A percentile compares a stretch with the other conserved stretches of the same genome.
Conservation (phyloP, 2,113 vertebrate species). For the Centropristis striata region DNA sequence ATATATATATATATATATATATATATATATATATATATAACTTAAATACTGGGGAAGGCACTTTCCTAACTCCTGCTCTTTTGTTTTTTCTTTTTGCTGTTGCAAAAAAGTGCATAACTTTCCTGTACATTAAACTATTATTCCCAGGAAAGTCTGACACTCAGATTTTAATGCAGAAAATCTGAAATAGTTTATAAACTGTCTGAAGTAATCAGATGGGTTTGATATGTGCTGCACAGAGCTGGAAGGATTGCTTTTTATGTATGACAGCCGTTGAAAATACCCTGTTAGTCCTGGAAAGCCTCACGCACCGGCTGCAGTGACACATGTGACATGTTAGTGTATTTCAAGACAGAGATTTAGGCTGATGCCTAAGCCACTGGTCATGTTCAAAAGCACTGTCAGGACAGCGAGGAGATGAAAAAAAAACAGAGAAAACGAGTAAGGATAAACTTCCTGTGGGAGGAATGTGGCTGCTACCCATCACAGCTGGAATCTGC, state of each 20-base stretch:
- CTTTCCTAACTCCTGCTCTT: neutral
- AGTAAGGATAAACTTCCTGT: constrained; percentile 81
- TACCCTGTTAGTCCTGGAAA: constrained; percentile 52
- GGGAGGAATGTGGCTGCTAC: constrained; percentile 81
- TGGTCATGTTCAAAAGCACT: constrained; percentile 64
- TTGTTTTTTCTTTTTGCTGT: neutral
- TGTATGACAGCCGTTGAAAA: constrained; percentile 37
- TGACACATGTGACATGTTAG: constrained; percentile 66
- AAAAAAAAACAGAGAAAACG: constrained; percentile 41
- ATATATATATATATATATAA: too few relatives aligned
- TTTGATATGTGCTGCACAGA: neutral
- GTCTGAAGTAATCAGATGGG: constrained; percentile 16
- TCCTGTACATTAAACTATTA: neutral
- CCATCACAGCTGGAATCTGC: constrained; percentile 79
- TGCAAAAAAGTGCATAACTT: neutral
- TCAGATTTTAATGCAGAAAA: neutral
- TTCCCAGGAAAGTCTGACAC: neutral
- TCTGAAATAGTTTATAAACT: neutral
- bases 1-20: too few relatives aligned
- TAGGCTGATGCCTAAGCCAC: constrained; percentile 55
- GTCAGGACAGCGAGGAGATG: constrained; percentile 40
- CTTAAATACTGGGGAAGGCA: too few relatives aligned
- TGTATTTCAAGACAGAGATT: constrained; percentile 66
- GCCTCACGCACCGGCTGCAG: constrained; percentile 42
- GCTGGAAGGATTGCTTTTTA: constrained; percentile 41